Percentiles rank a stretch among this genome's conserved stretches.
These are phyloP conservation scores for Mesorhabditis sp. DNA, from an alignment of 2,888 invertebrate species.

Conservation along the genomic window DNA sequence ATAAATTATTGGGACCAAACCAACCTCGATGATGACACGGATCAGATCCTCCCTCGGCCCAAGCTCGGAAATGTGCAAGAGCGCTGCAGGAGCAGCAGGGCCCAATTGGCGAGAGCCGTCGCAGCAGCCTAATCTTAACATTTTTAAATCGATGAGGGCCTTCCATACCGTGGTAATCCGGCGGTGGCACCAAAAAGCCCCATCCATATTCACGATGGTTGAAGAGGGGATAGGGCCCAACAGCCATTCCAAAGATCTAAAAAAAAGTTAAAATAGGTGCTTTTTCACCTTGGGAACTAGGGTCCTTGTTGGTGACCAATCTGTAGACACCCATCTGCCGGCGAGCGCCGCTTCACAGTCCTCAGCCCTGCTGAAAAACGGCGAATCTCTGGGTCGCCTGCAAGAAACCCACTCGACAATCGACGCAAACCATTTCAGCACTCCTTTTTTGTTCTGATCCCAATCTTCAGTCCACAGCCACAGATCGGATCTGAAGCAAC, in stretches of 20 bases:
- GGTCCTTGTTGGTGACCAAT: too few relatives aligned
- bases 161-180: too few relatives aligned
- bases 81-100: conserved; percentile 33
- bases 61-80: conserved; percentile 40
- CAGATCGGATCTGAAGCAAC: conserved; percentile 26
- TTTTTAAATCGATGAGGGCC: too few relatives aligned
- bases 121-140: conserved; percentile 26
- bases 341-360: too few relatives aligned
- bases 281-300: too few relatives aligned
- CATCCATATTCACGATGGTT: conserved; percentile 79
- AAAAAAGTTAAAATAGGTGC: conserved; percentile 23
- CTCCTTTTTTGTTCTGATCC: conserved; percentile 15
- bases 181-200: conserved; percentile 82
- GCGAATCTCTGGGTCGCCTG: not conserved
- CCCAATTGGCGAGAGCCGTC: conserved; percentile 45
- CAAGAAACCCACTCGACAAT: not conserved
- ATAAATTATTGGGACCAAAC: not conserved
- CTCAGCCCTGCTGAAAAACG: too few relatives aligned
- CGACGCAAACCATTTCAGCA: not conserved
- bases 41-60: conserved; percentile 52
- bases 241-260: conserved; percentile 61
- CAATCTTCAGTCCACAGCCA: conserved; percentile 49
- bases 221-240: conserved; percentile 91
- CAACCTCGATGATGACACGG: conserved; percentile 35
- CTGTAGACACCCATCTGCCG: too few relatives aligned